Evolutionary conservation across 2,797 vertebrate genomes (phyloP).

Genomic region (Toxotes lorentzi): DNA sequence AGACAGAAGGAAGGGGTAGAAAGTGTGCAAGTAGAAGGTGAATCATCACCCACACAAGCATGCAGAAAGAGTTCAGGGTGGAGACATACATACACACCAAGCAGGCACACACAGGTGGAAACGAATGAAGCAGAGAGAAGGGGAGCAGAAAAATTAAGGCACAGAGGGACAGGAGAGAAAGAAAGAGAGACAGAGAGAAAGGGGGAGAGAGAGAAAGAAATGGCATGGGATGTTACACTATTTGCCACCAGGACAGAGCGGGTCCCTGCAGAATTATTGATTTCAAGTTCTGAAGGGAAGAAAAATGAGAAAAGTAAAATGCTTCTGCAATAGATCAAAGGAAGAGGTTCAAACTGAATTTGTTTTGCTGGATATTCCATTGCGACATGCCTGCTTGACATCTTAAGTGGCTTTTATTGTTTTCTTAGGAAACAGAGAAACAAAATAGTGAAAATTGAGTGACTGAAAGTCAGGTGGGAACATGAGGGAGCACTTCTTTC

Average conservation of each 20-base stretch:
- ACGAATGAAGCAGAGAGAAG: constrained; percentile 68
- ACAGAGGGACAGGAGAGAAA: constrained; percentile 36
- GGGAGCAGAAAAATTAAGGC: constrained; percentile 54
- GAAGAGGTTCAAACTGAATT: constrained; percentile 54
- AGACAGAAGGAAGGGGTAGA: constrained; percentile 35
- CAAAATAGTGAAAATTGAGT: constrained; percentile 29
- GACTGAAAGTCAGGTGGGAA: constrained; percentile 50
- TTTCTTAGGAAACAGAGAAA: constrained; percentile 53
- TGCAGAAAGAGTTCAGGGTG: constrained; percentile 66
- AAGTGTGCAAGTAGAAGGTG: constrained; percentile 51
- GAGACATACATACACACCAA: constrained; percentile 51
- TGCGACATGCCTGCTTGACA: constrained; percentile 68
- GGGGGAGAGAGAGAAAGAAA: constrained; percentile 56
- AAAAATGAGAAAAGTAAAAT: constrained; percentile 75
- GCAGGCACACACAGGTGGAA: constrained; percentile 73
- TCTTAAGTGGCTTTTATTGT: constrained; percentile 64
- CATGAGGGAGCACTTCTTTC: constrained; percentile 31
- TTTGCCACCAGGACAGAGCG: constrained; percentile 75
- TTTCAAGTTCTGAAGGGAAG: constrained; percentile 76
- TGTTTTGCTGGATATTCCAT: constrained; percentile 68
- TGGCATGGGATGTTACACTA: constrained; percentile 80
- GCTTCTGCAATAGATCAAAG: constrained; percentile 74
- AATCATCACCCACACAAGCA: constrained; percentile 62
- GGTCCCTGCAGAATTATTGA: constrained; percentile 80
- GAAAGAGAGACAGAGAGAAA: constrained; percentile 27